Evolutionary conservation across 2,797 vertebrate genomes (phyloP), one percentile per base, ranked within the genome.

Genomic region (Lycodopsis pacificus): DNA sequence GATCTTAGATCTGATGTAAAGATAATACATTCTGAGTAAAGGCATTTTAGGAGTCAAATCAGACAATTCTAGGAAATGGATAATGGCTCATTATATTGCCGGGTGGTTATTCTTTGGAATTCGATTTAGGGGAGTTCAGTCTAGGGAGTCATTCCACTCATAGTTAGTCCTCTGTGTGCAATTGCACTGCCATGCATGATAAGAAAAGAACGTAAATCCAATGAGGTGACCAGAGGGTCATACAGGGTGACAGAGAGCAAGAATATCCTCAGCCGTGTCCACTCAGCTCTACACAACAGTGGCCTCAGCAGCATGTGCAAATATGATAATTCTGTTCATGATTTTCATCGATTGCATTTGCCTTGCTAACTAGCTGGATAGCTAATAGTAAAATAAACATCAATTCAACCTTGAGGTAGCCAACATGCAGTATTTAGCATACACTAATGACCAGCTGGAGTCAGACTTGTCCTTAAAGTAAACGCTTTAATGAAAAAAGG

Each of bases 21-120:
- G 71, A 81, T 82, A 73, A 86, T 77, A 71, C 75, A 73, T 79
- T 80, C 71, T 1, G n/a, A 56, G 51, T 62, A 85, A 91, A 77
- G 48, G 71, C 51, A 75, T 88, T 89, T 87, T 65, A 71, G 49
- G 90, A 85, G 82, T 90, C 78, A 82, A 86, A 91, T 80, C 75
- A 84, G 67, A 73, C 76, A 32, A 61, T 86, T 81, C 68, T 32
- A 59, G 57, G 67, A 85, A 87, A 91, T 84, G 77, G 73, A 57
- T 86, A 88, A 91, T 85, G 84, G 76, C 77, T 91, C 73, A 81
- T 93, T 93, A 85, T 91, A 85, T 73, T 75, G 76, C 25, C 2
- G 56, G 71, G 77, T 83, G 77, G 91, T 90, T 88, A 88, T 90
- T 91, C 85, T 81, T 77, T 36, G 81, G 70, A 77, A 86, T 88